Evolutionary conservation across 2,797 vertebrate species (phyloP), one percentile per base, ranked within the genome.

Genomic region (Enteromius mattozi): DNA sequence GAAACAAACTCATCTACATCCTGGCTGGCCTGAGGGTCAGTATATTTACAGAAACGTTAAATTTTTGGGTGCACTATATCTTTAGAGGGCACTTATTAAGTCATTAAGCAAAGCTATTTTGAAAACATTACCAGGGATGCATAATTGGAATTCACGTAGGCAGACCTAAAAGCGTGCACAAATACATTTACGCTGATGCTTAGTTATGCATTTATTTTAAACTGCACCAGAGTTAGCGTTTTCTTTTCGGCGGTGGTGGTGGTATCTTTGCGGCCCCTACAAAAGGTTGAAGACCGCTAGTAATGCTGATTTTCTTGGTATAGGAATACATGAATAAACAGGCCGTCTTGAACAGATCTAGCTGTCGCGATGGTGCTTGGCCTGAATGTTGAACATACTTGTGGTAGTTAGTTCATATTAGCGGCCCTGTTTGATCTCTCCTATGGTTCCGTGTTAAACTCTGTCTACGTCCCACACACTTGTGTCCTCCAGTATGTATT

Each of bases 401-500:
- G 54, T 27, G 54, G 54, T 42, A 65, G 77, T 78, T 65, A 47
- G 77, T 33, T 78, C 17, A 45, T 42, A 78, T 78, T 78, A 78
- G 37, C 24, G 14, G 61, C 47, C 47, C 45, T 37, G 65, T 80
- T 70, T 78, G 77, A 78, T 45, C 59, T 65, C 24, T 59, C 37
- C 77, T 33, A 14, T 6, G 78, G 12, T 80, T 80, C 30, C n/a
- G 65, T 80, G 61, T 56, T 80, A 47, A 80, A 80, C 78, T 80
- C 78, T 68, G 56, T 91, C 78, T 80, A 47, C 65, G 33, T 80
- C 87, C 88, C 92, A 93, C 88, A 89, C 91, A 88, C 86, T 82
- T 88, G 87, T 89, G 85, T 79, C 77, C 86, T 87, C 90, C 65
- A 51, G 65, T 78, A 78, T 69, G 78, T 54, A 80, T 80, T 80